These are phyloP conservation scores for Lycorma delicatula DNA, from an alignment of 1,140 invertebrate genomes.

Conservation along the genomic window DNA sequence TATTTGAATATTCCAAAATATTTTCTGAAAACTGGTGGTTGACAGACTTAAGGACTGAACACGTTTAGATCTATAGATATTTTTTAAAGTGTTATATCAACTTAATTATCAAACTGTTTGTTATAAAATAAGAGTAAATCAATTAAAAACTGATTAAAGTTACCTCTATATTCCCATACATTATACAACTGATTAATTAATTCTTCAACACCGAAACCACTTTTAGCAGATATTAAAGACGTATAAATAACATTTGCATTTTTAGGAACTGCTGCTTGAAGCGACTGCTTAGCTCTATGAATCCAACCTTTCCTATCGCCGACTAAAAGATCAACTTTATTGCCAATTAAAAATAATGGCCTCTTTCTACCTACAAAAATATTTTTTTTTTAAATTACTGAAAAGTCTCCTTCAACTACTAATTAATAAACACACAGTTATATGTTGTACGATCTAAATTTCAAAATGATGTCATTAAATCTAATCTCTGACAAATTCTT, in stretches of 20 bases:
- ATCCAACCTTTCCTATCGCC: conserved; percentile 69
- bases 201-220: conserved; percentile 89
- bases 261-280: conserved; percentile 50
- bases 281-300: conserved; percentile 36
- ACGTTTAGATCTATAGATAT: no score
- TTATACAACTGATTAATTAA: conserved; percentile 73
- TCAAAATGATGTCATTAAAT: no score
- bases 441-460: no score
- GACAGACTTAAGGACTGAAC: no score
- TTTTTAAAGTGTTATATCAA: not conserved
- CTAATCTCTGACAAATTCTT: no score
- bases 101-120: conserved; percentile 1
- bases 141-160: conserved; percentile 15
- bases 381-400: no score
- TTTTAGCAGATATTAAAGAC: conserved; percentile 80
- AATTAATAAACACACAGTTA: no score
- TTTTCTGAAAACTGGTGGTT: no score
- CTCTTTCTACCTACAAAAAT: conserved; percentile 40
- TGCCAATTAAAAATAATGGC: conserved; percentile 76
- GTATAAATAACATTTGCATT: conserved; percentile 66
- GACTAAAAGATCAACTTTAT: conserved; percentile 90
- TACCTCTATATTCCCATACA: conserved; percentile 58
- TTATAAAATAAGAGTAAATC: conserved; percentile 1
- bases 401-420: no score
- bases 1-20: no score